Conservation (phyloP, 2,797 vertebrate species). For the Gymnoscopelus braueri region DNA sequence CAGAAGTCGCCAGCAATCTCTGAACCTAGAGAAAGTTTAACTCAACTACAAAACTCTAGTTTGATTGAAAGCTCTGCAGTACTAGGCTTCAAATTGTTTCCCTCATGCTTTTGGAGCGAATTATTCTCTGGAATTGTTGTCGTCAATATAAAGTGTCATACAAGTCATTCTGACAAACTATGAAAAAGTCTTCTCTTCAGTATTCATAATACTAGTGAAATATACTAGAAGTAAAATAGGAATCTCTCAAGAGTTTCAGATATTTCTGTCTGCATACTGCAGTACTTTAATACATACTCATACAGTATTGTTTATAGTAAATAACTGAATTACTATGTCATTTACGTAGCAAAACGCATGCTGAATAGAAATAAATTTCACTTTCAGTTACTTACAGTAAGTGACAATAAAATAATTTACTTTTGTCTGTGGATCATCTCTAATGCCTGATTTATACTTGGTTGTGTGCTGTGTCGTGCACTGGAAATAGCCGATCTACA, state of each 20-base stretch:
- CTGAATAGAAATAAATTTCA: slow-evolving; percentile 80
- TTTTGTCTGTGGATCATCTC: slow-evolving; percentile 58
- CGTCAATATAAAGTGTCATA: slow-evolving; percentile 69
- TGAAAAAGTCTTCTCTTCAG: slow-evolving; percentile 68
- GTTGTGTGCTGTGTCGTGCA: no score
- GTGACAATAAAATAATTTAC: slow-evolving; percentile 68
- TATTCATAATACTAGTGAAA: slow-evolving; percentile 74
- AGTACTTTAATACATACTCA: slow-evolving; percentile 85
- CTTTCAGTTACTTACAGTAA: slow-evolving; percentile 63
- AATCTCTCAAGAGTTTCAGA: slow-evolving; percentile 77
- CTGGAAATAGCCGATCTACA: no score
- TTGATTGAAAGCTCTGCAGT: slow-evolving; percentile 31
- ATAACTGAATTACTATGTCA: slow-evolving; percentile 84
- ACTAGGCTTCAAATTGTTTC: slow-evolving; percentile 47
- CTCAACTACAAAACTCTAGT: slow-evolving; percentile 6
- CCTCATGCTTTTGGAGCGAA: slow-evolving; percentile 63
- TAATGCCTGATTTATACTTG: no score
- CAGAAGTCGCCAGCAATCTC: slow-evolving; percentile 29
- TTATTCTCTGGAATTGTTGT: slow-evolving; percentile 45
- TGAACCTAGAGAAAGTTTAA: slow-evolving; percentile 28
- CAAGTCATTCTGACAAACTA: slow-evolving; percentile 66
- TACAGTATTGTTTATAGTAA: slow-evolving; percentile 87
- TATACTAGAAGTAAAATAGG: slow-evolving; percentile 74
- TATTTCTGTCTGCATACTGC: slow-evolving; percentile 84
- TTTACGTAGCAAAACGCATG: slow-evolving; percentile 87